Percentiles rank a stretch among this genome's conserved stretches.
Conservation (phyloP, 2,797 vertebrate species). For the Rousettus madagascariensis region DNA sequence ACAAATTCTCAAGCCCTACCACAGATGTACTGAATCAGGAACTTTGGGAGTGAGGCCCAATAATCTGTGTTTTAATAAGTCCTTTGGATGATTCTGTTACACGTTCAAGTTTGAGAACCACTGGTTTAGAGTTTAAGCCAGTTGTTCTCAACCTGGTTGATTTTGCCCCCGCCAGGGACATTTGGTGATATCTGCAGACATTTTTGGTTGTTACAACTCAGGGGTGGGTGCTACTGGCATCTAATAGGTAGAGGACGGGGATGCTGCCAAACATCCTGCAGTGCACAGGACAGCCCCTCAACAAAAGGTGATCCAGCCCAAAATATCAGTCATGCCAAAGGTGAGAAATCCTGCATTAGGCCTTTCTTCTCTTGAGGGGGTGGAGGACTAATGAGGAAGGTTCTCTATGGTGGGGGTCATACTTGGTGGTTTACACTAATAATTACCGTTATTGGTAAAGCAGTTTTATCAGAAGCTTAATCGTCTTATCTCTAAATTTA, state of each 20-base stretch:
- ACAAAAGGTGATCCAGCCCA: not conserved
- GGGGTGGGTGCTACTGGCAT: not conserved
- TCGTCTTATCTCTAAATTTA: slow-evolving; percentile 40
- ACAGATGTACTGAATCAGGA: not conserved
- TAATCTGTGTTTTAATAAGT: not conserved
- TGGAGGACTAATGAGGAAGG: too few relatives aligned
- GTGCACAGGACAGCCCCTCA: not conserved
- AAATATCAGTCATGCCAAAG: not conserved
- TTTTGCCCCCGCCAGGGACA: not conserved
- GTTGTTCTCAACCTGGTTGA: not conserved
- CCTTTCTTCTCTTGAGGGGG: not conserved
- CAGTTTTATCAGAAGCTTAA: not conserved
- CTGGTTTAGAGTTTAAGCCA: not conserved
- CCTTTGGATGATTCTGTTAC: not conserved
- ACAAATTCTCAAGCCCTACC: not conserved
- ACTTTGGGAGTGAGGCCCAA: not conserved
- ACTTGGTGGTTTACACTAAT: not conserved
- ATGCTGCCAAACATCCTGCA: not conserved
- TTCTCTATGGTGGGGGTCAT: not conserved
- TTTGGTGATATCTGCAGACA: not conserved
- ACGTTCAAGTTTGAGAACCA: not conserved
- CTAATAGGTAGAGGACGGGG: not conserved
- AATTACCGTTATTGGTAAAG: not conserved
- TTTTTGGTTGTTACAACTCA: not conserved
- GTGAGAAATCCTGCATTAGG: not conserved